Evolutionary conservation across 2,113 vertebrate genomes (phyloP), one percentile per base, ranked within the genome.

Genomic region (Odontophorus gujanensis): DNA sequence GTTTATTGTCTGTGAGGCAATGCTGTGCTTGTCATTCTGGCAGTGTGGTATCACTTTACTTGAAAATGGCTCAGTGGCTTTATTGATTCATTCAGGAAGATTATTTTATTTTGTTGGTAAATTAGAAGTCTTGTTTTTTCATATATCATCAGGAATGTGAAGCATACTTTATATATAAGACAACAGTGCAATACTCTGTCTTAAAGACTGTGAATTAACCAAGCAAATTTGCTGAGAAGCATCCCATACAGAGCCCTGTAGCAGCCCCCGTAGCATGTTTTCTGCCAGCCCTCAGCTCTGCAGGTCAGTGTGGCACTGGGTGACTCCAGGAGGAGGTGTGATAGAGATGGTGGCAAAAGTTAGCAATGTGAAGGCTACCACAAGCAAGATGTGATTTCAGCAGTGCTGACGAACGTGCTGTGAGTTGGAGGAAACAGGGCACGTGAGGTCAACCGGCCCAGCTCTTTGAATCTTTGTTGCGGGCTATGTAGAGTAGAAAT

Each of bases 41-140:
- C 96, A 97, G 63, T 40, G 59, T 85, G 93, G 96, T 96, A 93
- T 93, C 96, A 73, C 96, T 97, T 98, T 98, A 98, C 98, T 98
- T 97, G 97, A 98, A 98, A 98, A 98, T 82, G 96, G 95, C 26
- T 80, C 87, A 40, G 85, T 18, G 65, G 94, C 85, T 95, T 90
- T 59, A 85, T 84, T 95, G 92, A 96, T 96, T 97, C 88, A 96
- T 97, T 90, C 82, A 89, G 67, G 81, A 94, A 89, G 55, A 88
- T 90, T 55, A 83, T 81, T 97, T 87, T 89, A 82, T 68, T 68
- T 93, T 88, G 63, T 89, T 92, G 36, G 71, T 95, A 87, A 88
- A 59, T 90, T 73, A 72, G 22, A 75, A 92, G 73, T 66, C 75
- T 85, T 85, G 8, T 47, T 95, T 93, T 85, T 83, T 21, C 87